Evolutionary conservation across 1,140 invertebrate species (phyloP), one percentile per base, ranked within the genome.

Genomic region (Megalopta genalis): DNA sequence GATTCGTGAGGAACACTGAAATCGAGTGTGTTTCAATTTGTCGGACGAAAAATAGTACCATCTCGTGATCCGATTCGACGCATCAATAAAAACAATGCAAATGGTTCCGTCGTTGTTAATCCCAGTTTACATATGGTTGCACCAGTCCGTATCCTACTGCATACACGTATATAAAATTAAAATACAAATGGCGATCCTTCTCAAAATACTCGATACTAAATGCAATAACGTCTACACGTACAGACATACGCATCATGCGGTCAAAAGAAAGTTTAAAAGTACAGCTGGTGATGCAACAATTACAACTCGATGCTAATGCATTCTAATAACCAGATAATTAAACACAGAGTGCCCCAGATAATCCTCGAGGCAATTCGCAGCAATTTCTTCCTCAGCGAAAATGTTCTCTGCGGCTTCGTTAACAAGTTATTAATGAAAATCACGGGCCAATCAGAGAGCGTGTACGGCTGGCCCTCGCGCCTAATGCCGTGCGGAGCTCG

Each of bases 161-260:
- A 86, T 84, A 82, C 64, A 4, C 12, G 46, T 84, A 85, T 84
- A 88, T 70, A 85, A 81, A 84, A 85, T 84, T 82, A 84, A 85
- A 87, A 32, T 18, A 77, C 63, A 63, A 46, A 60, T 72, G 76
- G 32, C 67, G 59, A 64, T 77, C 76, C 59, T 77, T 77, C 32
- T 78, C 25, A 72, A 81, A 82, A 71, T 86, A 81, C 73, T 86
- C 27, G 42, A 74, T 14, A 23, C 32, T 69, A 78, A 73, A 69
- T 81, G 73, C 69, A 70, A 46, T 60, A 49, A 85, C 79, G 65
- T 71, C 59, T 74, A 68, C 54, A 75, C 62, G 54, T 69, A 62
- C 82, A 80, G 81, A 82, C 77, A 81, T 86, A n/a, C 21, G n/a
- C 21, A n/a, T 7, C 6, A 7, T 46, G 18, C 4, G 54, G 54